Evolutionary conservation across 2,888 invertebrate species (phyloP).

Genomic region (Molanna angustata): DNA sequence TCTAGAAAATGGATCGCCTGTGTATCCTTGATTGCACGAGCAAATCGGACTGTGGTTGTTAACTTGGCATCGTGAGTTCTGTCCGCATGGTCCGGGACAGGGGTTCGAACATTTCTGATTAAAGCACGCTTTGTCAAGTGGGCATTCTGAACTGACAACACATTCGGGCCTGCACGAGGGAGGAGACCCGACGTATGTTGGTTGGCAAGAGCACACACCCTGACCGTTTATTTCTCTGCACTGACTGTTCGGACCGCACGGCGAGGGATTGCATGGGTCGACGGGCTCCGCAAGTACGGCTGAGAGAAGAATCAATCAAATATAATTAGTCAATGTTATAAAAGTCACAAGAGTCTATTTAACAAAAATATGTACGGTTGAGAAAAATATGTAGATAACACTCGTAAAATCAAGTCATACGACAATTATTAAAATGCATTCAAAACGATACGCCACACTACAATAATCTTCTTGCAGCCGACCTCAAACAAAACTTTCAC

Average conservation of each 20-base stretch:
- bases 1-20: slow-evolving; percentile 65
- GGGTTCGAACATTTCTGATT: slow-evolving; percentile 70
- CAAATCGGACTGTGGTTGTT: slow-evolving; percentile 72
- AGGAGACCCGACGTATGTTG: slow-evolving; percentile 62
- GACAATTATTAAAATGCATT: too few species aligned
- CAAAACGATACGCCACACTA: too few species aligned
- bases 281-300: slow-evolving; percentile 29
- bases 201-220: slow-evolving; percentile 69
- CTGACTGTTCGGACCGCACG: slow-evolving; percentile 80
- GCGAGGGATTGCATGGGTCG: slow-evolving; percentile 72
- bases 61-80: slow-evolving; percentile 69
- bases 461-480: too few species aligned
- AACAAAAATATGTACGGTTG: too few species aligned
- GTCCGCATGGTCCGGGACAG: slow-evolving; percentile 70
- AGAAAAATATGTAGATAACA: too few species aligned
- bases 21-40: slow-evolving; percentile 58
- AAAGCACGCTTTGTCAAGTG: slow-evolving; percentile 63
- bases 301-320: slow-evolving; percentile 1
- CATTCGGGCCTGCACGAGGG: slow-evolving; percentile 74
- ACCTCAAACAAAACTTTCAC: too few species aligned
- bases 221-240: slow-evolving; percentile 71
- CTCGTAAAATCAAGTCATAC: too few species aligned
- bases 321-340: too few species aligned
- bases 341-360: too few species aligned
- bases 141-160: slow-evolving; percentile 69